Percentiles rank a stretch among this genome's conserved stretches.
These are phyloP conservation scores for Acrocephalus kingi DNA, from an alignment of 2,113 vertebrate genomes.

Conservation along the genomic window DNA sequence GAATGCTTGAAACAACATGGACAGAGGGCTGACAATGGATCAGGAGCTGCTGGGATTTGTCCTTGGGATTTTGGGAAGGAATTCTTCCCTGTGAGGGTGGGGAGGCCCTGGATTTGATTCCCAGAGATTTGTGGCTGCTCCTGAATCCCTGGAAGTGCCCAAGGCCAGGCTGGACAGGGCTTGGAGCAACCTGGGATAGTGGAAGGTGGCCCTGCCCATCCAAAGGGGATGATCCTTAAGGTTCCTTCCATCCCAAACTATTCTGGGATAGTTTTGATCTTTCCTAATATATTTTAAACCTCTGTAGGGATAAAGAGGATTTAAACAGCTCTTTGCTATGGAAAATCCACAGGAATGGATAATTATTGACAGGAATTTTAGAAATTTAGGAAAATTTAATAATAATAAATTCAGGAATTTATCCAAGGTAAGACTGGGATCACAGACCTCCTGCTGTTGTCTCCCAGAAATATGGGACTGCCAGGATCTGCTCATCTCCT, in stretches of 20 bases:
- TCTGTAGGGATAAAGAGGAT: not conserved
- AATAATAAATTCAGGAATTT: not conserved
- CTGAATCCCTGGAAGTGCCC: not conserved
- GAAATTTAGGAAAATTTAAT: not conserved
- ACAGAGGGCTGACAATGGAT: rapidly evolving
- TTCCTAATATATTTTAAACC: not conserved
- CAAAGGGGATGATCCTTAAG: not conserved
- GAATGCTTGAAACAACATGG: not conserved
- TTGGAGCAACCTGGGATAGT: not conserved
- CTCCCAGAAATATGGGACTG: rapidly evolving
- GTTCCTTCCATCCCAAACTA: not conserved
- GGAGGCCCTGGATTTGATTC: rapidly evolving
- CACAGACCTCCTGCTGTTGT: not conserved
- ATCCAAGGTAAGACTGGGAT: not conserved
- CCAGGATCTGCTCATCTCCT: rapidly evolving
- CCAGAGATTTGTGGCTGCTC: not conserved
- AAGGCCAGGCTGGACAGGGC: not conserved
- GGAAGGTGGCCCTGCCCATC: not conserved
- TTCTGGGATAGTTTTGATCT: not conserved
- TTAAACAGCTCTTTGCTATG: not conserved
- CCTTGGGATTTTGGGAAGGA: not conserved
- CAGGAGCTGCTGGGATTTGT: not conserved
- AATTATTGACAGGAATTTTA: not conserved
- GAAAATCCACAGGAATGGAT: not conserved
- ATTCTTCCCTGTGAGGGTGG: not conserved